Conservation (phyloP, 2,888 invertebrate genomes). For the Meteorus cinctellus region DNA sequence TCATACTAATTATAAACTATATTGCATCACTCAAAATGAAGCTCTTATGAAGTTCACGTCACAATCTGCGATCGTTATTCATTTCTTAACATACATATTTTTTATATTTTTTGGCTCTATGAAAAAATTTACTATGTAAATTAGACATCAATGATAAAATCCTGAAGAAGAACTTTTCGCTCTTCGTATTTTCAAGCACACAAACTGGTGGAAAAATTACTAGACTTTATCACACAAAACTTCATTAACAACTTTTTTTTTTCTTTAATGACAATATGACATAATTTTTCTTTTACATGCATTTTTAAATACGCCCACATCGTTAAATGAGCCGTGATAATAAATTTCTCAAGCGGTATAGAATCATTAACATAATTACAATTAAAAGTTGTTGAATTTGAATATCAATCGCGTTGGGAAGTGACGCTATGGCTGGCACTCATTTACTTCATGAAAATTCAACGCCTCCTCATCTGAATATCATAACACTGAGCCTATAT, state of each 20-base stretch:
- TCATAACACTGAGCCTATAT: slow-evolving; percentile 53
- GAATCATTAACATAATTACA: slow-evolving; percentile 60
- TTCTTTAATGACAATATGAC: not conserved
- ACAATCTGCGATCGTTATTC: too few species aligned
- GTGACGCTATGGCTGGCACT: slow-evolving; percentile 48
- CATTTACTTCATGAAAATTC: slow-evolving; percentile 57
- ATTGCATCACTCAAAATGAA: too few species aligned
- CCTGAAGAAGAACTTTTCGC: too few species aligned
- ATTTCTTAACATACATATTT: too few species aligned
- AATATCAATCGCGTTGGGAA: slow-evolving; percentile 57
- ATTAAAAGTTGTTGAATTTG: slow-evolving; percentile 60
- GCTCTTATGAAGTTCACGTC: too few species aligned
- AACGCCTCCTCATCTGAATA: slow-evolving; percentile 56
- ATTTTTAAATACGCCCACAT: slow-evolving; percentile 40
- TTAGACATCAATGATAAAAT: too few species aligned
- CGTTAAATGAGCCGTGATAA: slow-evolving; percentile 42
- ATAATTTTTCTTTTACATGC: slow-evolving; percentile 41
- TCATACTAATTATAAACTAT: too few species aligned
- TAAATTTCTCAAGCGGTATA: slow-evolving; percentile 53
- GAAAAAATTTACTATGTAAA: too few species aligned
- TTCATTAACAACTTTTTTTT: not conserved
- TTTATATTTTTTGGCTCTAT: too few species aligned
- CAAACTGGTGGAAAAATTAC: too few species aligned
- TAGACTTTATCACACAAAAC: too few species aligned
- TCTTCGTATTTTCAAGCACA: too few species aligned